Conservation (phyloP, 2,888 invertebrate genomes). For the Ophion ventricosus region DNA sequence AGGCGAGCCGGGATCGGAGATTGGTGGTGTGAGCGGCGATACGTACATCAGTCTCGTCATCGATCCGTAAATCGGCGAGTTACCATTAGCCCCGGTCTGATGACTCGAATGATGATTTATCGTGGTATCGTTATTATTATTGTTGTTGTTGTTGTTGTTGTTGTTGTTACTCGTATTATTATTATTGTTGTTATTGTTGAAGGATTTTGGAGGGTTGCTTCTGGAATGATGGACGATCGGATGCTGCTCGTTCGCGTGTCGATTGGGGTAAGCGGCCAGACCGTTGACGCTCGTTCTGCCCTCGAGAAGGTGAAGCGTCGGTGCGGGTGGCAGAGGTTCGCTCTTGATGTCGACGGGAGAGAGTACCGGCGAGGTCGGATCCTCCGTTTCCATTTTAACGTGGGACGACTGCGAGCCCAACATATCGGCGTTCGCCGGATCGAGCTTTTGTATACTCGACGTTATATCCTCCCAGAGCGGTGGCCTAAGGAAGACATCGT, state of each 20-base stretch:
- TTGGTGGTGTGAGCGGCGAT: slow-evolving; percentile 94
- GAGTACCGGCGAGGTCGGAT: slow-evolving; percentile 88
- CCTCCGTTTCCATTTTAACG: slow-evolving; percentile 92
- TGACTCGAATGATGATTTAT: slow-evolving; percentile 76
- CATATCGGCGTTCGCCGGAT: slow-evolving; percentile 95
- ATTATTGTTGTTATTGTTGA: slow-evolving; percentile 71
- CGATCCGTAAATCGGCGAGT: slow-evolving; percentile 84
- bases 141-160: slow-evolving; percentile 71
- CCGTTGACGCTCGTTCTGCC: slow-evolving; percentile 80
- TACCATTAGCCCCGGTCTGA: slow-evolving; percentile 79
- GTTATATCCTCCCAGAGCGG: slow-evolving; percentile 97
- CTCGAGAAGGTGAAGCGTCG: slow-evolving; percentile 85
- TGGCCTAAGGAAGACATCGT: slow-evolving; percentile 94
- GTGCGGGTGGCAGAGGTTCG: slow-evolving; percentile 85
- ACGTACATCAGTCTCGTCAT: slow-evolving; percentile 90
- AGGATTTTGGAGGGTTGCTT: slow-evolving; percentile 75
- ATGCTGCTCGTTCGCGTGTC: slow-evolving; percentile 74
- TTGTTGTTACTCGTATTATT: slow-evolving; percentile 71
- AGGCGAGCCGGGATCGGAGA: slow-evolving; percentile 94
- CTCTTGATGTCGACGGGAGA: slow-evolving; percentile 93
- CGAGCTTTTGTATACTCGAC: slow-evolving; percentile 94
- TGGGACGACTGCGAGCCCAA: slow-evolving; percentile 87
- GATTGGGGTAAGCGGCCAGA: slow-evolving; percentile 58
- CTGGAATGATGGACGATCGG: slow-evolving; percentile 74
- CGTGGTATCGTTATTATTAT: slow-evolving; percentile 72